A percentile compares a stretch with the other conserved stretches of the same genome.
phyloP scores from a whole-genome alignment of 2,113 vertebrate species.

The Eretmochelys imbricata region DNA sequence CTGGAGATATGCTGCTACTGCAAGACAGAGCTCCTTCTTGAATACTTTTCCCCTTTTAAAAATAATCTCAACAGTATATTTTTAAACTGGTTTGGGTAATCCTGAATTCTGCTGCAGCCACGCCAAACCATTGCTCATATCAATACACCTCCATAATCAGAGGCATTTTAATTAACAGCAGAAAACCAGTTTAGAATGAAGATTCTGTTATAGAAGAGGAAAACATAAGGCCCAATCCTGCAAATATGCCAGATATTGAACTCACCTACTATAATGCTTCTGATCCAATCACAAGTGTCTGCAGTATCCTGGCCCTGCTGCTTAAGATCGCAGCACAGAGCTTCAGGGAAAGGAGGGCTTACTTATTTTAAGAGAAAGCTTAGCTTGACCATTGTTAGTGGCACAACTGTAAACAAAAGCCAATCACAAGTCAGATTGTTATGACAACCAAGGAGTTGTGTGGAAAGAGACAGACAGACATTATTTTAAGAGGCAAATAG shows the following conservation, averaged over 20 bases:
- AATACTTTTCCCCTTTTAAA: accelerated
- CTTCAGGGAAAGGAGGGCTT: background rate
- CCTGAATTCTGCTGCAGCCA: background rate
- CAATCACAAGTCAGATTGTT: background rate
- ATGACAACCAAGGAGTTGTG: background rate
- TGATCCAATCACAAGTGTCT: background rate
- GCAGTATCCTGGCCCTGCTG: background rate
- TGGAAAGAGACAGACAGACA: too few relatives aligned
- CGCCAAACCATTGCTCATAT: background rate
- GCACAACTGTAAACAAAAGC: background rate
- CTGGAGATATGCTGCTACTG: accelerated
- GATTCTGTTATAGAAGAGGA: background rate
- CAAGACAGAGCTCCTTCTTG: background rate
- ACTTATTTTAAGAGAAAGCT: background rate
- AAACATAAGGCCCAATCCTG: accelerated
- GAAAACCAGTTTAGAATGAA: background rate
- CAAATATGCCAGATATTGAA: accelerated
- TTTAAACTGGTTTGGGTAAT: accelerated
- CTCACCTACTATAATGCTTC: accelerated
- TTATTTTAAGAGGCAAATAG: background rate
- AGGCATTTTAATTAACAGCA: background rate
- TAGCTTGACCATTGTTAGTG: background rate
- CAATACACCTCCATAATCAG: background rate
- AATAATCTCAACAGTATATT: background rate
- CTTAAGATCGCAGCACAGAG: background rate